Base-by-base conservation (phyloP, 1,140 invertebrate species). In the Megalonaias nervosa region DNA sequence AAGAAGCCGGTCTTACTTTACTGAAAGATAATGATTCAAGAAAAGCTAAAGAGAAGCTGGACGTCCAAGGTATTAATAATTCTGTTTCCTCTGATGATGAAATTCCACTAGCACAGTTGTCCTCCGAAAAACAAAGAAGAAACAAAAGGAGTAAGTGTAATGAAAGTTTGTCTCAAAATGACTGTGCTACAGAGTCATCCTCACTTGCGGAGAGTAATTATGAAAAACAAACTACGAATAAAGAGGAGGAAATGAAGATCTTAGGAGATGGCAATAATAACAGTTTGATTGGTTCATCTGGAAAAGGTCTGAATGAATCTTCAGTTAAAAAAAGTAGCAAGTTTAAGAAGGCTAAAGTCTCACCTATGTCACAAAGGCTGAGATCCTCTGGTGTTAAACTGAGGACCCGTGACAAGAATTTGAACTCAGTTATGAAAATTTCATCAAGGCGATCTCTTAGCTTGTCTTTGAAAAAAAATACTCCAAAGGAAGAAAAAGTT, bases 321-420 rank as follows among this genome's bases (percentile, higher is more conserved):
- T 59, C 31, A 58, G 6, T 31, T 13, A 31, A 67, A 21, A 58
- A 21, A 16, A 68, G 56, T 31, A 26, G 26, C 55, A 75, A 69
- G 19, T 19, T 58, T 9, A n/a, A 23, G 61, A 48, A 61, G 2
- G 60, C 38, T 17, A 78, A 69, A 64, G 65, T 67, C 56, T 79
- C 77, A n/a, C 77, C 77, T 15, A 61, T 74, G 61, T 79, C 77
- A 17, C 60, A 74, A 6, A 70, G 67, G 55, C 31, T 79, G 55
- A 57, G 72, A 58, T 79, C 77, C 2, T 79, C 71, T 15, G 67
- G 68, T 6, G 48, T 61, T 55, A 67, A 60, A 2, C 58, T 79
- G n/a, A 74, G 77, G 56, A 74, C 67, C 55, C 58, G 74, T 19
- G 71, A 72, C n/a, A 78, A 72, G 62, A 48, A 9, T 48, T 48